A percentile compares a stretch with the other conserved stretches of the same genome.
These are phyloP conservation scores for Natator depressus DNA, from an alignment of 2,113 vertebrate genomes.

Conservation along the genomic window DNA sequence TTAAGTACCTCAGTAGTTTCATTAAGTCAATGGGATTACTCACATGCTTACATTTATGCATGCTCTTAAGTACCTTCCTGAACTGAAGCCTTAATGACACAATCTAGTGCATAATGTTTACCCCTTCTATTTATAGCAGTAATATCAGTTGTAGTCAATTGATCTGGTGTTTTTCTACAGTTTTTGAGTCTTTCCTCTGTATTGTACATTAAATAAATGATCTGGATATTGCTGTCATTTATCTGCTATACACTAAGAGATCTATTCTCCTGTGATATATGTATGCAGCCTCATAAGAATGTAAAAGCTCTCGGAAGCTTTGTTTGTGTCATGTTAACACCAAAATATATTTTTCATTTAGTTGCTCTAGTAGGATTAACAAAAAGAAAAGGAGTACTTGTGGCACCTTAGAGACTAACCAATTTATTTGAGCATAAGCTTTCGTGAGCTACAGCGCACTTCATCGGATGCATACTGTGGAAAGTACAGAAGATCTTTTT, in stretches of 20 bases:
- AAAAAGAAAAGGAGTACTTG: too few relatives aligned
- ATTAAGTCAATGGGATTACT: not conserved
- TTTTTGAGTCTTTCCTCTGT: too few relatives aligned
- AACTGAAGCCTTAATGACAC: not conserved
- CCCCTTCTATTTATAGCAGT: not conserved
- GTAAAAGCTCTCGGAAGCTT: not conserved
- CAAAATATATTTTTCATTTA: not conserved
- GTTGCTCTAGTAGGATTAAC: not conserved
- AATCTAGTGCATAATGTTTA: not conserved
- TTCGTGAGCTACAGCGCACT: too few relatives aligned
- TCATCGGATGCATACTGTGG: too few relatives aligned
- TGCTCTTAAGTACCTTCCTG: not conserved
- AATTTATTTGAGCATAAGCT: too few relatives aligned
- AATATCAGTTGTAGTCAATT: too few relatives aligned
- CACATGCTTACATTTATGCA: not conserved
- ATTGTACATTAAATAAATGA: too few relatives aligned
- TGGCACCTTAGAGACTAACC: too few relatives aligned
- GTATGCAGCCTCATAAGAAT: not conserved
- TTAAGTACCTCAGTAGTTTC: not conserved
- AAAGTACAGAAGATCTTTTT: too few relatives aligned
- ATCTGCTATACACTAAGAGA: too few relatives aligned
- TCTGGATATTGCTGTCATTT: too few relatives aligned
- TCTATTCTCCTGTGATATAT: not conserved
- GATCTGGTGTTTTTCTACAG: too few relatives aligned
- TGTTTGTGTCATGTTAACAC: not conserved